Base-by-base conservation (phyloP, 2,888 invertebrate species). In the Steinernema carpocapsae region DNA sequence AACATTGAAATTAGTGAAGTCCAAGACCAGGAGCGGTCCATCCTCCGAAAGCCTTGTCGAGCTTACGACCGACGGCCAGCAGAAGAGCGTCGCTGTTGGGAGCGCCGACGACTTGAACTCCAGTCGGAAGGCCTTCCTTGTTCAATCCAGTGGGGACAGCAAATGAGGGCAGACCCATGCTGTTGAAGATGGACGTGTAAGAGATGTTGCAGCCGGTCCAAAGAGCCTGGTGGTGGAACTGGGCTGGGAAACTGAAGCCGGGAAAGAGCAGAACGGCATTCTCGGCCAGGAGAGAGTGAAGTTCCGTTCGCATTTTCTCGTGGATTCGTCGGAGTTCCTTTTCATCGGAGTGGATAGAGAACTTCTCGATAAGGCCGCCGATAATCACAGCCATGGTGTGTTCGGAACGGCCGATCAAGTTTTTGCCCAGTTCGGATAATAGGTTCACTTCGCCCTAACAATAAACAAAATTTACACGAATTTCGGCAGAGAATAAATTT, bases 21-120 rank as follows among this genome's bases (percentile, higher is more conserved):
- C 64, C 26, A 64, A 64, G 64, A n/a, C 64, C 64, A 32, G 64
- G 64, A 46, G 78, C 77, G 0, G 72, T 74, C 83, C 84, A 85
- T 72, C 94, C 95, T 0, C 94, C 94, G 88, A 94, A 94, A 12
- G 90, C 91, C 48, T 89, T 89, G 86, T 94, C 94, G 52, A 95
- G 88, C 83, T 93, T 92, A 78, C 90, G 89, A 0, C 95, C 95
- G 3, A 94, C 92, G 0, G 93, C 92, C 26, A 95, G 88, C 77
- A 85, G 75, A 56, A 83, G 77, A 0, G 82, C 76, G 70, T 85
- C 85, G 24, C 78, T 78, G 22, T 75, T 72, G 14, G 80, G 83
- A 32, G 82, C 80, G 26, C 81, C 82, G 43, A 85, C 77, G 17
- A 84, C 24, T 46, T 77, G 77, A 14, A 90, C 82, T 14, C 89